A percentile compares a stretch with the other conserved stretches of the same genome.
phyloP scores from a whole-genome alignment of 2,113 vertebrate genomes.

The Ammodytes dubius region DNA sequence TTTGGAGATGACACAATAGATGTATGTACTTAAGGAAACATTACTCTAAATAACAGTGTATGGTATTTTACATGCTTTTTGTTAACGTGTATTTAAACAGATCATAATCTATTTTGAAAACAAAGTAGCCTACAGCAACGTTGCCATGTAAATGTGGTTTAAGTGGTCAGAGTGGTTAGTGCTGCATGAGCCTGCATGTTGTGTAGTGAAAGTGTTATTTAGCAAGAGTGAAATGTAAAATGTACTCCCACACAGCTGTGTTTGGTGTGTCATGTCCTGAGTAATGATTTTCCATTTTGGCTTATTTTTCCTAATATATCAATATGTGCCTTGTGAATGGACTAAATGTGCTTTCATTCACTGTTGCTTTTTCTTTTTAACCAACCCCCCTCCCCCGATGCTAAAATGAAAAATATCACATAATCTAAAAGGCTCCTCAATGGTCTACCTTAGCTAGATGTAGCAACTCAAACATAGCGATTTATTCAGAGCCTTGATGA shows the following conservation, averaged over 20 bases:
- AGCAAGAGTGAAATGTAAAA: background rate
- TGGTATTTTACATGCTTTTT: background rate
- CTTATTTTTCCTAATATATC: conserved; percentile 33
- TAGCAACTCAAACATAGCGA: background rate
- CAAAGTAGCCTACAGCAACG: background rate
- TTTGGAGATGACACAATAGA: background rate
- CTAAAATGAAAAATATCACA: background rate
- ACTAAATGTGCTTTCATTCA: conserved; percentile 25
- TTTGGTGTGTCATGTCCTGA: conserved; percentile 2
- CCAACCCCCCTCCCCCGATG: background rate
- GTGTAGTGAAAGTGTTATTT: background rate
- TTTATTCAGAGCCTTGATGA: background rate
- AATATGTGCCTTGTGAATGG: conserved; percentile 17
- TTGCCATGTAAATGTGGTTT: background rate
- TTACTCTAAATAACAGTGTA: background rate
- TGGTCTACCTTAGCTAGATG: background rate
- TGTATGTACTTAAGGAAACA: background rate
- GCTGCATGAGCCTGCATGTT: background rate
- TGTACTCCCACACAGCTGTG: background rate
- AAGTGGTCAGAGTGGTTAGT: background rate
- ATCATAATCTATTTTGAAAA: background rate
- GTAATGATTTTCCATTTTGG: conserved; percentile 31
- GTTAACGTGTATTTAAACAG: no score
- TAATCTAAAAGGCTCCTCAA: background rate
- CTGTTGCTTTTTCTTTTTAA: conserved; percentile 13